Conservation (phyloP, 2,797 vertebrate species). For the Acrossocheilus fasciatus region DNA sequence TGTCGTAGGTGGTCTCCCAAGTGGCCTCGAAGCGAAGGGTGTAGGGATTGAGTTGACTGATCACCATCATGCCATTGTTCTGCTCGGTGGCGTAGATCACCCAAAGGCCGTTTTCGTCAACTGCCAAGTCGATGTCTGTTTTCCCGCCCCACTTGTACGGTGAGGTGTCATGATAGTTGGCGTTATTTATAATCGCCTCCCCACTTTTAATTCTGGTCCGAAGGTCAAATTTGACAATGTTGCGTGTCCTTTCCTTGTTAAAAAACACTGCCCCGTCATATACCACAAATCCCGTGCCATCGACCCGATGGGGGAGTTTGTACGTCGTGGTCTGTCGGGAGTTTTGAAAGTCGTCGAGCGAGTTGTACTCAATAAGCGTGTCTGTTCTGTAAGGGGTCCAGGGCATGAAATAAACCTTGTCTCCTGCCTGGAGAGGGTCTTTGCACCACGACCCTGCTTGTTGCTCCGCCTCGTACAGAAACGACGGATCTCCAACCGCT, state of each 20-base stretch:
- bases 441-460: constrained; percentile 99
- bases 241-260: constrained; percentile 98
- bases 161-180: constrained; percentile 99
- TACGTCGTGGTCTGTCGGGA: constrained; percentile 95
- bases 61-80: constrained; percentile 99
- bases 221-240: constrained; percentile 98
- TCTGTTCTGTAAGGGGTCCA: constrained; percentile 99
- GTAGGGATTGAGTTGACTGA: constrained; percentile 98
- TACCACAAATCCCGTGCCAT: constrained; percentile 98
- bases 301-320: constrained; percentile 96
- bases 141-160: constrained; percentile 99
- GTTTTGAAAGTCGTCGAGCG: constrained; percentile 95
- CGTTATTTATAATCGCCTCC: constrained; percentile 98
- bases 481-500: constrained; percentile 95
- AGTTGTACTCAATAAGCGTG: constrained; percentile 96
- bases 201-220: constrained; percentile 99
- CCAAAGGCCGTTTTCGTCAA: constrained; percentile 98
- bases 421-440: constrained; percentile 97
- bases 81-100: constrained; percentile 99
- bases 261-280: constrained; percentile 99
- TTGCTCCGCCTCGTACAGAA: constrained; percentile 98
- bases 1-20: constrained; percentile 96
- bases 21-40: constrained; percentile 97
- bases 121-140: constrained; percentile 97
- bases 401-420: constrained; percentile 99